Evolutionary conservation across 2,888 invertebrate species (phyloP).

Genomic region (Drosophila paramelanica): DNA sequence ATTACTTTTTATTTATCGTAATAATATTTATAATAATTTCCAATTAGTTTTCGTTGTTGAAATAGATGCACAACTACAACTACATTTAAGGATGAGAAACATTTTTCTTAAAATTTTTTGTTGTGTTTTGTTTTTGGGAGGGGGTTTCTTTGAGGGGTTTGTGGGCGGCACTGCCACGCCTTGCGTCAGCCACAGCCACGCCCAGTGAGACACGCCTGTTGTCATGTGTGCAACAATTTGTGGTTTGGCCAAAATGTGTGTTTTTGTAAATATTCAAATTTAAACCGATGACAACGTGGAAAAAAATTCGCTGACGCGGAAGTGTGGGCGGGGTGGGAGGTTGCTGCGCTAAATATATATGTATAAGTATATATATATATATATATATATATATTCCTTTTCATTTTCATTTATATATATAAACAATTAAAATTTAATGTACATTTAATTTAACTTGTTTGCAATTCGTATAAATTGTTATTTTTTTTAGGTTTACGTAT

Average conservation of each 20-base stretch:
- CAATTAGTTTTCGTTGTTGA: constrained; percentile 74
- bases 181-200: constrained; percentile 36
- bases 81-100: constrained; percentile 60
- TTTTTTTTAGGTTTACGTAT: constrained; percentile 70
- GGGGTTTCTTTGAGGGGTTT: not conserved
- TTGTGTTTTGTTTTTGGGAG: not conserved
- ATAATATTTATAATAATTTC: constrained; percentile 56
- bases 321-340: constrained; percentile 26
- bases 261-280: constrained; percentile 65
- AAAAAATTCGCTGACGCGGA: constrained; percentile 30
- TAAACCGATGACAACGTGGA: constrained; percentile 70
- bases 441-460: constrained; percentile 68
- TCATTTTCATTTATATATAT: constrained; percentile 44
- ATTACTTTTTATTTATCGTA: constrained; percentile 22
- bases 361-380: constrained; percentile 32
- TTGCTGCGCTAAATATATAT: constrained; percentile 37
- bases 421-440: constrained; percentile 79
- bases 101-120: constrained; percentile 21
- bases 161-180: constrained; percentile 25
- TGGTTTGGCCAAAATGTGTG: constrained; percentile 69
- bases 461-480: constrained; percentile 53
- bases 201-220: constrained; percentile 54
- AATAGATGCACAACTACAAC: constrained; percentile 64
- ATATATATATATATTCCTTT: constrained; percentile 36
- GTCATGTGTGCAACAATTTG: constrained; percentile 73